Evolutionary conservation across 2,888 invertebrate genomes (phyloP).

Genomic region (Merodon equestris): DNA sequence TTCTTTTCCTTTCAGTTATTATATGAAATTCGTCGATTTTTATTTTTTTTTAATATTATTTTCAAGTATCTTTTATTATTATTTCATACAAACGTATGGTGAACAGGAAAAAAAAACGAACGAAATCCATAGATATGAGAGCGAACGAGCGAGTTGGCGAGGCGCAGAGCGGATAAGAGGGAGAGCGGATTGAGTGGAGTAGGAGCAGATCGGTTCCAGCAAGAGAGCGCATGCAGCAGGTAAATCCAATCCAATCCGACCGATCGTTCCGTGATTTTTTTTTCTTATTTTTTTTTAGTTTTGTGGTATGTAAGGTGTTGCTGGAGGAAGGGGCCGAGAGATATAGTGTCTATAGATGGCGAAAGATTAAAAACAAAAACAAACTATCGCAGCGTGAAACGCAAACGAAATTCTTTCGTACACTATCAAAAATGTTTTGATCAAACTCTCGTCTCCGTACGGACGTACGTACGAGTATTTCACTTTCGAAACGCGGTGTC

Average conservation of each 20-base stretch:
- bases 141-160: conserved; percentile 2
- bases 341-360: conserved; percentile 54
- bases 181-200: conserved; percentile 1
- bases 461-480: neutral
- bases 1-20: conserved; percentile 43
- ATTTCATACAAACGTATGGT: conserved; percentile 46
- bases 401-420: conserved; percentile 52
- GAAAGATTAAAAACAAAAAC: conserved; percentile 41
- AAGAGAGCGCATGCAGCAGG: conserved; percentile 59
- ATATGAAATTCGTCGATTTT: conserved; percentile 37
- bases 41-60: conserved; percentile 27
- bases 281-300: conserved; percentile 31
- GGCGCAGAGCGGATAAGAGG: conserved; percentile 4
- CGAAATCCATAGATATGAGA: conserved; percentile 47
- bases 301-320: conserved; percentile 4
- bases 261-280: conserved; percentile 20
- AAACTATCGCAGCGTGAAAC: no score
- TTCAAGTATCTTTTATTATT: conserved; percentile 63
- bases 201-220: conserved; percentile 7
- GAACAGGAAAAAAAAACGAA: conserved; percentile 19
- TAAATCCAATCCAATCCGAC: conserved; percentile 54
- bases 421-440: conserved; percentile 57
- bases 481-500: conserved; percentile 18
- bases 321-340: conserved; percentile 5
- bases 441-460: conserved; percentile 15